Evolutionary conservation across 1,140 invertebrate genomes (phyloP).

Genomic region (Tetramorium simillimum): DNA sequence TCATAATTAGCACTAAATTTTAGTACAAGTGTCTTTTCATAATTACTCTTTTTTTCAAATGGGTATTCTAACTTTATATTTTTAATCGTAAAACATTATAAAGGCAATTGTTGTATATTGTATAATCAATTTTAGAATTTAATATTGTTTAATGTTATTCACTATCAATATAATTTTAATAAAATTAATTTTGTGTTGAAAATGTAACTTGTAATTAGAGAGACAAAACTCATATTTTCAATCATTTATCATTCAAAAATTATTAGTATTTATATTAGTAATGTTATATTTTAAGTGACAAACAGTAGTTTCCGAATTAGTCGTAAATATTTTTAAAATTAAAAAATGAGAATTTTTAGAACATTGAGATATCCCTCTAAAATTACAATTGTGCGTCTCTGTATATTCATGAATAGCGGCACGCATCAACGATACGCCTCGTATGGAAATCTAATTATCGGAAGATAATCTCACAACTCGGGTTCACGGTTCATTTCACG

Average conservation of each 20-base stretch:
- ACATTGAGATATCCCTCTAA: neutral
- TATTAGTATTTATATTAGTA: neutral
- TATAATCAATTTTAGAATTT: neutral
- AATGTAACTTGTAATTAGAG: neutral
- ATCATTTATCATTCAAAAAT: neutral
- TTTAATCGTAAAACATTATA: neutral
- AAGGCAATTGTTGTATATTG: neutral
- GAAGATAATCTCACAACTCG: slow-evolving; percentile 15
- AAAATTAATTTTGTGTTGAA: neutral
- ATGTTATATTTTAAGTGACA: neutral
- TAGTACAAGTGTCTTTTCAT: too few species aligned
- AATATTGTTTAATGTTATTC: neutral
- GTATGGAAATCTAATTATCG: slow-evolving; percentile 37
- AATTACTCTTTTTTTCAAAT: too few species aligned
- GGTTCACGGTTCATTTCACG: slow-evolving; percentile 27
- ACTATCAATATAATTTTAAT: neutral
- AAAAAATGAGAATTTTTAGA: neutral
- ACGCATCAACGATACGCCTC: slow-evolving; percentile 6
- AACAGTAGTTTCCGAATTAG: neutral
- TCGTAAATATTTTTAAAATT: neutral
- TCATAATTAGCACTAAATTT: too few species aligned
- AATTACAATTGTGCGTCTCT: neutral
- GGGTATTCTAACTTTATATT: too few species aligned
- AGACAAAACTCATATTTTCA: neutral
- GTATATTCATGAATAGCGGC: neutral